A percentile compares a stretch with the other conserved stretches of the same genome.
Evolutionary conservation across 2,113 vertebrate species (phyloP).

Genomic region (Eudyptes chrysolophus): DNA sequence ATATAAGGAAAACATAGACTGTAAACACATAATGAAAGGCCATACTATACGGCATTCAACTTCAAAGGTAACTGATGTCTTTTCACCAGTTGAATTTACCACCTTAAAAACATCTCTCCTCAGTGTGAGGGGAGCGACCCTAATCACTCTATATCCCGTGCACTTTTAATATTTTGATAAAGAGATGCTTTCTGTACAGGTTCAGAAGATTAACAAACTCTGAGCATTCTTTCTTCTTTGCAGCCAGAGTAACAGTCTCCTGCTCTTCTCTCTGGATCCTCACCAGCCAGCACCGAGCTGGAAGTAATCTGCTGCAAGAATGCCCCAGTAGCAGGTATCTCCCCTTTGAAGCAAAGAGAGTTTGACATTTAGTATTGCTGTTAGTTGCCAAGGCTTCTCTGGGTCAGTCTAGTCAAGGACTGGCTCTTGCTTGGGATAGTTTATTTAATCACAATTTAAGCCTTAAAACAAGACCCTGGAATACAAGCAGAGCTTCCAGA

Average conservation of each 20-base stretch:
- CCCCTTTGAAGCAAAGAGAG: neutral
- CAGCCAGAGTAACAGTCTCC: neutral
- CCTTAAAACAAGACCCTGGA: neutral
- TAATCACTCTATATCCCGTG: fast-evolving
- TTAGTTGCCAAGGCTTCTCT: neutral
- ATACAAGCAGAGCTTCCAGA: neutral
- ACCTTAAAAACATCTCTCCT: neutral
- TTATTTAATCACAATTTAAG: neutral
- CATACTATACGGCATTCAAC: neutral
- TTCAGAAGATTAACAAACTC: neutral
- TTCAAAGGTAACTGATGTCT: neutral
- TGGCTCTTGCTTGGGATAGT: neutral
- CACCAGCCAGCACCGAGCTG: neutral
- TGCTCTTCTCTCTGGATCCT: neutral
- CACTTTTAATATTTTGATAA: neutral
- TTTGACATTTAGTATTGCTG: neutral
- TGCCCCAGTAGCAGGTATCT: neutral
- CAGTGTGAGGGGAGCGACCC: neutral
- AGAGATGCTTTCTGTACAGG: neutral
- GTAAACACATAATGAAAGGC: neutral
- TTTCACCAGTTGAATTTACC: neutral
- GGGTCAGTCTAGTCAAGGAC: neutral
- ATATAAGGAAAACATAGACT: neutral
- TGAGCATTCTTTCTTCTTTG: neutral
- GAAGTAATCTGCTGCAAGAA: neutral